Evolutionary conservation across 2,113 vertebrate genomes (phyloP).

Genomic region (Martes martes): DNA sequence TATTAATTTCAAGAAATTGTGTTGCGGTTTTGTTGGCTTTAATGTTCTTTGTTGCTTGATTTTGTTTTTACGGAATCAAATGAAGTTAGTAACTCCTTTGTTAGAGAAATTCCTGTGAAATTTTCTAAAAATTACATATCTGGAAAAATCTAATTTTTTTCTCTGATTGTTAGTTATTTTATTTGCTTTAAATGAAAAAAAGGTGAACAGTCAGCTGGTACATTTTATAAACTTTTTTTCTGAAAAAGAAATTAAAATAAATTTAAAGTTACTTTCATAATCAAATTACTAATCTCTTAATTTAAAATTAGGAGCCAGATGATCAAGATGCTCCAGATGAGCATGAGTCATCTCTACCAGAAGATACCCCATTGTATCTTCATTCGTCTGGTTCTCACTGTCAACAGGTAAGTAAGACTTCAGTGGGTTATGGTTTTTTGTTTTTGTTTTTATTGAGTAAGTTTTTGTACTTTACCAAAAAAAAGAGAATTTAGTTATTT

Average conservation of each 20-base stretch:
- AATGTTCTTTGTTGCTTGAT: not conserved
- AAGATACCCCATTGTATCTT: slow-evolving; percentile 93
- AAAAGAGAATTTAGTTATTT: not conserved
- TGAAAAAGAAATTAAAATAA: not conserved
- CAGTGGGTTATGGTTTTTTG: not conserved
- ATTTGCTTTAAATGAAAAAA: not conserved
- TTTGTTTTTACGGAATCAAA: not conserved
- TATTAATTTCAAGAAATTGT: not conserved
- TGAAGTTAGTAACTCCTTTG: not conserved
- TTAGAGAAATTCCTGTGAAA: not conserved
- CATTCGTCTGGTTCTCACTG: slow-evolving; percentile 93
- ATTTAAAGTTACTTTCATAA: not conserved
- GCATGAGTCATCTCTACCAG: slow-evolving; percentile 93
- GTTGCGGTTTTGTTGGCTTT: not conserved
- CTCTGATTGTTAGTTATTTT: not conserved
- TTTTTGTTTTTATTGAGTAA: not conserved
- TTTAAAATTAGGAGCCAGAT: slow-evolving; percentile 89
- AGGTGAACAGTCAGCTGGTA: not conserved
- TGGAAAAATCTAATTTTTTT: not conserved
- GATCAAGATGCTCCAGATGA: slow-evolving; percentile 95
- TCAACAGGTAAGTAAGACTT: slow-evolving; percentile 88
- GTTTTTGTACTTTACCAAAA: not conserved
- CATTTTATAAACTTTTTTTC: not conserved
- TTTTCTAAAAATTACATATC: not conserved
- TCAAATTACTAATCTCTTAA: not conserved